Evolutionary conservation across 1,140 invertebrate species (phyloP).

Genomic region (Aphelinus atriplicis): DNA sequence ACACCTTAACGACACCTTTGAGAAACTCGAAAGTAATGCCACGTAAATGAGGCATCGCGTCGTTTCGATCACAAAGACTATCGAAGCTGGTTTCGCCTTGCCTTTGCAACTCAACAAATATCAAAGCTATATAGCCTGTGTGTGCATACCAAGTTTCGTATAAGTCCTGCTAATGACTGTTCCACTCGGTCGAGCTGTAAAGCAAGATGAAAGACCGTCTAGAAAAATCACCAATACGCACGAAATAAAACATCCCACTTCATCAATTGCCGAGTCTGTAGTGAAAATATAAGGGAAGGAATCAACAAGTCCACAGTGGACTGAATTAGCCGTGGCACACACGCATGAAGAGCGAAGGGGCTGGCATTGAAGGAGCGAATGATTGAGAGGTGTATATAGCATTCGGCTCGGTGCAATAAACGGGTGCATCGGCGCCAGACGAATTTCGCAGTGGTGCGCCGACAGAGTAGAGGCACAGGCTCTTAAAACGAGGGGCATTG

Average conservation of each 20-base stretch:
- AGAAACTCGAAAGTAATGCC: neutral
- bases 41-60: neutral
- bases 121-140: no score
- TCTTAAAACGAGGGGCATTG: constrained; percentile 17
- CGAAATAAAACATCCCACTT: no score
- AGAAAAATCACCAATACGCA: no score
- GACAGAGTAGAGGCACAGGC: neutral
- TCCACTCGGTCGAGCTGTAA: no score
- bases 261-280: no score
- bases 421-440: neutral
- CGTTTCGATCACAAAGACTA: neutral
- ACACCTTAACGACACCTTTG: no score
- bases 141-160: no score
- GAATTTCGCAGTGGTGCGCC: constrained; percentile 14
- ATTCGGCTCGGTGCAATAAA: neutral
- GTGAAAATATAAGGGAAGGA: neutral
- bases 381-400: neutral
- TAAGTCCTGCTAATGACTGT: no score
- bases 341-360: neutral
- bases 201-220: no score
- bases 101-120: no score
- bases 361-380: neutral
- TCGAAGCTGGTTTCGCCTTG: no score
- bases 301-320: constrained; percentile 7
- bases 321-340: neutral